Conservation (phyloP, 2,888 invertebrate species). For the Agrilus mali region DNA sequence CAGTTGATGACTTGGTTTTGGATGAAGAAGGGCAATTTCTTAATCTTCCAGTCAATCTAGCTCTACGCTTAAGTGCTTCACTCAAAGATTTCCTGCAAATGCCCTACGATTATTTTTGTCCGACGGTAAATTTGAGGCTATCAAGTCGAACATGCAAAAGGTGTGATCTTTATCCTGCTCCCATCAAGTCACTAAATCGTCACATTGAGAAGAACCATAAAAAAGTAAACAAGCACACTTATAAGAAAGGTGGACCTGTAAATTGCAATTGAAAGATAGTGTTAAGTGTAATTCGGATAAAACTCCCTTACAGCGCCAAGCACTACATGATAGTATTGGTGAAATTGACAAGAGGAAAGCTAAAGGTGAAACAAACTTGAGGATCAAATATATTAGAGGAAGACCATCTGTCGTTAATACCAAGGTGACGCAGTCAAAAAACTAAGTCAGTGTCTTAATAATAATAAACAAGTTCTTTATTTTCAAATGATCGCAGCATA, state of each 20-base stretch:
- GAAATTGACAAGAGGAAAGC: too few relatives aligned
- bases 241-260: neutral
- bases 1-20: constrained; percentile 3
- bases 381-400: too few relatives aligned
- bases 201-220: constrained; percentile 8
- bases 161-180: constrained; percentile 4
- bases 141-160: neutral
- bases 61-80: constrained; percentile 4
- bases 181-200: constrained; percentile 7
- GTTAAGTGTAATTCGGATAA: too few relatives aligned
- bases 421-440: too few relatives aligned
- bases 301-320: too few relatives aligned
- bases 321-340: too few relatives aligned
- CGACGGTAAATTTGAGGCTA: constrained; percentile 2
- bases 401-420: too few relatives aligned
- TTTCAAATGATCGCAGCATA: too few relatives aligned
- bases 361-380: too few relatives aligned
- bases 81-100: constrained; percentile 6
- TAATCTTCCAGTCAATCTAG: constrained; percentile 7
- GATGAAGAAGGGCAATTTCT: neutral
- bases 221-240: constrained; percentile 7
- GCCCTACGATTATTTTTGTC: constrained; percentile 3
- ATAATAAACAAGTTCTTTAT: too few relatives aligned
- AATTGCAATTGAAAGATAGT: too few relatives aligned
- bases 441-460: too few relatives aligned